These are phyloP conservation scores for Polydesmus complanatus DNA, from an alignment of 2,888 invertebrate genomes.

Conservation along the genomic window DNA sequence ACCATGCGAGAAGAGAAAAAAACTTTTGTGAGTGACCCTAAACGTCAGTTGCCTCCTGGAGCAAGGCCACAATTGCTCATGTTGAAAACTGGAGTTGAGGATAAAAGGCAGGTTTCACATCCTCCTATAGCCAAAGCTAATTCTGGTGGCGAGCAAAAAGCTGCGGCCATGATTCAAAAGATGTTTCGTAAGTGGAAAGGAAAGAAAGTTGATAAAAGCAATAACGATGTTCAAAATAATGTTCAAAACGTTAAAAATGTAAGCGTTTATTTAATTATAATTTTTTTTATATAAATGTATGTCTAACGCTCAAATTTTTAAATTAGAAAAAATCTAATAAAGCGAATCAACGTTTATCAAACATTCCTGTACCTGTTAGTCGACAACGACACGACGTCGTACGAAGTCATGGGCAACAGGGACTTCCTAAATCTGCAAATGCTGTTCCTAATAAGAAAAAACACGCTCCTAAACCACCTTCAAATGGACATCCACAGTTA, in stretches of 20 bases:
- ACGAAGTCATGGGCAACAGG: conserved; percentile 19
- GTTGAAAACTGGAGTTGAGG: not conserved
- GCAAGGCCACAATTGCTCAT: conserved; percentile 1
- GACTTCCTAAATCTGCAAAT: conserved; percentile 11
- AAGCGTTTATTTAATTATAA: conserved; percentile 38
- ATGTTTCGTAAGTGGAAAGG: conserved; percentile 56
- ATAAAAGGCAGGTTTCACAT: not conserved
- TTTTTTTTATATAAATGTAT: too few species aligned
- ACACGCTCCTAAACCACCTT: conserved; percentile 3
- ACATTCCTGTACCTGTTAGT: conserved; percentile 1
- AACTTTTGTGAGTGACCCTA: not conserved
- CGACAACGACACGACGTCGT: conserved; percentile 21
- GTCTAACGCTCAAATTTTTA: not conserved
- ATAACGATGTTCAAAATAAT: conserved; percentile 51
- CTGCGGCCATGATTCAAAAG: conserved; percentile 58
- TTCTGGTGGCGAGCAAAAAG: conserved; percentile 35
- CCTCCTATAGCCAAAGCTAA: not conserved
- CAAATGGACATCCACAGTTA: not conserved
- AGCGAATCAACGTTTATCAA: not conserved
- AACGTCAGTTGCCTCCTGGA: not conserved
- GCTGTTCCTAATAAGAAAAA: conserved; percentile 11
- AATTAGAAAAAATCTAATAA: not conserved
- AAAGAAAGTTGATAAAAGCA: conserved; percentile 46
- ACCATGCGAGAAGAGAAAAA: not conserved
- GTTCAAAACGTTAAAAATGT: conserved; percentile 49